phyloP scores from a whole-genome alignment of 1,140 invertebrate genomes.

The Kradibia gibbosae region DNA sequence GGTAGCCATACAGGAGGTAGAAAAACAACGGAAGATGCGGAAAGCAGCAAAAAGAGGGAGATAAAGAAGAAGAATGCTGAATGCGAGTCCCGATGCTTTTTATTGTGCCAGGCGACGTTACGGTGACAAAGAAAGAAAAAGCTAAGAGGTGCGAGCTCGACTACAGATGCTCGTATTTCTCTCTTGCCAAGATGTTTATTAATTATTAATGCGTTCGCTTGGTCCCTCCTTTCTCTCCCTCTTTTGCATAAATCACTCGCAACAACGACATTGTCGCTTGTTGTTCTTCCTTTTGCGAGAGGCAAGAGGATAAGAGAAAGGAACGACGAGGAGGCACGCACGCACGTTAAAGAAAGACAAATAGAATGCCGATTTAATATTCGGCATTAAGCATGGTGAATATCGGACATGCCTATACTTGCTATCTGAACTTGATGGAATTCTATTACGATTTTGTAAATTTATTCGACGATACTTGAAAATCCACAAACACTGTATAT shows the following conservation, averaged over 20 bases:
- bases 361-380: conserved; percentile 50
- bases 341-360: conserved; percentile 38
- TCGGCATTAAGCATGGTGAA: background rate
- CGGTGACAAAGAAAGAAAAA: background rate
- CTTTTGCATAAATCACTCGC: conserved; percentile 37
- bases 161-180: conserved; percentile 14
- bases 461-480: background rate
- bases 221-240: background rate
- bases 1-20: background rate
- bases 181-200: conserved; percentile 1
- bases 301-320: background rate
- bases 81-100: background rate
- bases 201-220: conserved; percentile 38
- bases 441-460: background rate
- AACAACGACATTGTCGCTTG: background rate
- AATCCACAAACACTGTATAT: background rate
- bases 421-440: too few species aligned
- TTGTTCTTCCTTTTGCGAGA: background rate
- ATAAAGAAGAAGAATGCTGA: background rate
- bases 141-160: conserved; percentile 26
- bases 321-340: background rate
- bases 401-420: background rate
- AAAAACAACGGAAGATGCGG: background rate
- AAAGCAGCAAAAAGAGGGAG: background rate
- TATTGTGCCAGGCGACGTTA: background rate